Base-by-base conservation (phyloP, 2,113 vertebrate species). In the Centropus unirufus region DNA sequence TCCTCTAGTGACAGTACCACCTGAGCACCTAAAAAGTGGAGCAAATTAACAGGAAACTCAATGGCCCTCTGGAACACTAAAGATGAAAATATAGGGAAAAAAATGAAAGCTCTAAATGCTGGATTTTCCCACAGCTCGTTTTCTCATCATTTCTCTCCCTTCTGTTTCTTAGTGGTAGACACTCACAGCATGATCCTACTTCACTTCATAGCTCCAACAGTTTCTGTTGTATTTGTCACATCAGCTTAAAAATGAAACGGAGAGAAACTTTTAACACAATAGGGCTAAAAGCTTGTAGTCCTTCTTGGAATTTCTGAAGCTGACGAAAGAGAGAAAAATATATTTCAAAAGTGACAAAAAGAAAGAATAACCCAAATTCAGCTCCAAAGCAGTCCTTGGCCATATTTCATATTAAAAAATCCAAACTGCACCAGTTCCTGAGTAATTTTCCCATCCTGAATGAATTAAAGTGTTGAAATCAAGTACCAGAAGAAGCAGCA, bases 131-230 rank as follows among this genome's bases (percentile, higher is more conserved):
- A 54, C 80, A 77, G 59, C 54, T 88, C 58, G 49, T 76, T 74
- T 93, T 76, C 36, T 83, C 68, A 84, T 75, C 32, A 79, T 67
- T 93, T 80, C 69, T 63, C 75, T 84, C 74, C 75, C 49, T 88
- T 72, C 80, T 63, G 59, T 67, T 87, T 70, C 63, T 84, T 52
- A 70, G 62, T 2, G 1, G 39, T 42, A 47, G 49, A 51, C 52
- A 74, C 47, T 49, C n/a, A 24, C 78, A 90, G 52, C 52, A 62
- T 15, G 73, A 55, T 83, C 68, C 78, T 74, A 46, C 52, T 80
- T 66, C 57, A 75, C 44, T 6, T 2, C 57, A 61, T 16, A 64
- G 20, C 78, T 83, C 51, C 57, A 52, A 36, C 73, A 75, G 73
- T 34, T 79, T 51, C 72, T 0, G 11, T 61, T 75, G 59, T 12